Evolutionary conservation across 2,113 vertebrate species (phyloP).

Genomic region (Clarias batrachus): DNA sequence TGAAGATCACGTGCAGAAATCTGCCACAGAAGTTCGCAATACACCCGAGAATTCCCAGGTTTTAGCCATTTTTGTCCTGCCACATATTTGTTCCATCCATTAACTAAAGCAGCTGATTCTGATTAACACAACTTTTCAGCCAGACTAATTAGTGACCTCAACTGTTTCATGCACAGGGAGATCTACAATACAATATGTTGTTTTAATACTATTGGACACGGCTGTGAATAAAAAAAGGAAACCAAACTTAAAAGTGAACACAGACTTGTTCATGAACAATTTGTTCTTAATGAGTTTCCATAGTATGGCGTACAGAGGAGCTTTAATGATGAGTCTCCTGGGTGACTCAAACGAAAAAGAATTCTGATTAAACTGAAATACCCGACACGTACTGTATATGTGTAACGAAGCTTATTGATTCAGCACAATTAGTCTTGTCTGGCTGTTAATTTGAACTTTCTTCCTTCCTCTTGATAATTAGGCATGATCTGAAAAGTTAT

Average conservation of each 20-base stretch:
- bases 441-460: constrained; percentile 28
- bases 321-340: constrained; percentile 8
- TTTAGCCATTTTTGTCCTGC: no score
- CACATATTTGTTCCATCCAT: no score
- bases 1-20: no score
- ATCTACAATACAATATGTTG: no score
- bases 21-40: no score
- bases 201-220: no score
- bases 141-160: no score
- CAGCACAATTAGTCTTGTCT: constrained; percentile 40
- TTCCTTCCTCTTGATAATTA: constrained; percentile 48
- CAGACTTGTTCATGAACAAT: not conserved
- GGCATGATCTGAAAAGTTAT: constrained; percentile 42
- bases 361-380: constrained; percentile 52
- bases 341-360: constrained; percentile 40
- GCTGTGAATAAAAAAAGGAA: not conserved
- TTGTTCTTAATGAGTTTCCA: constrained; percentile 11
- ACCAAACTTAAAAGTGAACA: not conserved
- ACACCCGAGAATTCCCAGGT: no score
- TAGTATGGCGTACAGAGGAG: constrained; percentile 1
- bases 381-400: constrained; percentile 16
- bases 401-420: constrained; percentile 56
- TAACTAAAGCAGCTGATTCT: no score
- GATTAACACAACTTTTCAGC: no score
- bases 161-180: no score